Conservation (phyloP, 2,888 invertebrate species). For the Coronaproctus castanopsis region DNA sequence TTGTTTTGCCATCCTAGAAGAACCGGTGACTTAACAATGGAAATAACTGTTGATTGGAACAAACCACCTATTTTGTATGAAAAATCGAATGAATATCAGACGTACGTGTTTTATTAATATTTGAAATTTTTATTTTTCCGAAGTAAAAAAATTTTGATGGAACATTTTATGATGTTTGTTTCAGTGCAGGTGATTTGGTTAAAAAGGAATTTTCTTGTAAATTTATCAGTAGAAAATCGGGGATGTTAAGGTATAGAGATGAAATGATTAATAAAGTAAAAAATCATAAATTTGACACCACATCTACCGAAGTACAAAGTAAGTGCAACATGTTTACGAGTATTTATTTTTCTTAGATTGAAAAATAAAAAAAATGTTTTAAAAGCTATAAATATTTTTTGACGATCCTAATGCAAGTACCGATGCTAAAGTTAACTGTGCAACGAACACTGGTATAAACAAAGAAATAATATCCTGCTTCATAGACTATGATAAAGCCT, state of each 20-base stretch:
- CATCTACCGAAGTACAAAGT: conserved; percentile 52
- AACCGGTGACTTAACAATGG: conserved; percentile 45
- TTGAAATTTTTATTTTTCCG: neutral
- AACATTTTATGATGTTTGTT: conserved; percentile 22
- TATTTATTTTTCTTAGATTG: neutral
- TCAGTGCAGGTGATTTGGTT: conserved; percentile 48
- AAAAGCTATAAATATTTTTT: conserved; percentile 7
- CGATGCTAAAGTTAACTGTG: too few species aligned
- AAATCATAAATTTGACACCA: conserved; percentile 44
- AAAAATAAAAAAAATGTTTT: conserved; percentile 7
- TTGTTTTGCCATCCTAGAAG: conserved; percentile 41
- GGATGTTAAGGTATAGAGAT: conserved; percentile 31
- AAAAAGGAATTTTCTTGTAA: conserved; percentile 48
- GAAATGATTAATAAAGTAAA: conserved; percentile 39
- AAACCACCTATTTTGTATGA: conserved; percentile 33
- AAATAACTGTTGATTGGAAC: conserved; percentile 34
- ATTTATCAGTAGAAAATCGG: conserved; percentile 38
- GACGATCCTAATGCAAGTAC: too few species aligned
- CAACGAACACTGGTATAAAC: too few species aligned
- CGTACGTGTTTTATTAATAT: conserved; percentile 30
- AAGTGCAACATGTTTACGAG: conserved; percentile 23
- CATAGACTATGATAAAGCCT: too few species aligned
- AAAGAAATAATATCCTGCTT: too few species aligned
- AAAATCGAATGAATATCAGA: conserved; percentile 45
- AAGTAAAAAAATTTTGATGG: neutral